A percentile compares a stretch with the other conserved stretches of the same genome.
Evolutionary conservation across 2,888 invertebrate species (phyloP).

Genomic region (Micoletzkya japonica): DNA sequence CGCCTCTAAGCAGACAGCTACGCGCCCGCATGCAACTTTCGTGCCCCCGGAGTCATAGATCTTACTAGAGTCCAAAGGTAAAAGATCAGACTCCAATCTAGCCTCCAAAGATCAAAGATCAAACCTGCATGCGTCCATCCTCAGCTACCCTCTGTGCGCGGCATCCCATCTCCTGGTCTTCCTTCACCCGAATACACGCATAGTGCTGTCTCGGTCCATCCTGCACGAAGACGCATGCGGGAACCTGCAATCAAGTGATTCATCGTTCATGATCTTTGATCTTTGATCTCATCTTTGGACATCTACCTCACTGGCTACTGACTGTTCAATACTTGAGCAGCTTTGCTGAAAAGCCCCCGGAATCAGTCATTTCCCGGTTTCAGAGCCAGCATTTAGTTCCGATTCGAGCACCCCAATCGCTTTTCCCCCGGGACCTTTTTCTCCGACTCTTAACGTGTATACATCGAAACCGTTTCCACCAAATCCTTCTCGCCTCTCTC

Average conservation of each 20-base stretch:
- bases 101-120: not conserved
- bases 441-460: no score
- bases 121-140: constrained; percentile 17
- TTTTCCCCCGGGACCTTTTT: no score
- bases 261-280: no score
- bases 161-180: constrained; percentile 23
- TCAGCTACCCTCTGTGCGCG: not conserved
- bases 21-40: not conserved
- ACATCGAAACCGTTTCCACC: not conserved
- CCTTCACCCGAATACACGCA: constrained; percentile 27
- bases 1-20: not conserved
- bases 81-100: not conserved
- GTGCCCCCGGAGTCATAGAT: no score
- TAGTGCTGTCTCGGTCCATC: constrained; percentile 25
- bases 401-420: no score
- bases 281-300: no score
- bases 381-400: no score
- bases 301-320: no score
- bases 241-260: constrained; percentile 19
- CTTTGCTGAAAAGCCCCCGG: no score
- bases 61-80: no score
- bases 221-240: constrained; percentile 26
- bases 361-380: no score
- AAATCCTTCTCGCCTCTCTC: not conserved
- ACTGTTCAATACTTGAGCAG: no score